Evolutionary conservation across 2,888 invertebrate genomes (phyloP).

Genomic region (Sinopyrophorus schimmeli): DNA sequence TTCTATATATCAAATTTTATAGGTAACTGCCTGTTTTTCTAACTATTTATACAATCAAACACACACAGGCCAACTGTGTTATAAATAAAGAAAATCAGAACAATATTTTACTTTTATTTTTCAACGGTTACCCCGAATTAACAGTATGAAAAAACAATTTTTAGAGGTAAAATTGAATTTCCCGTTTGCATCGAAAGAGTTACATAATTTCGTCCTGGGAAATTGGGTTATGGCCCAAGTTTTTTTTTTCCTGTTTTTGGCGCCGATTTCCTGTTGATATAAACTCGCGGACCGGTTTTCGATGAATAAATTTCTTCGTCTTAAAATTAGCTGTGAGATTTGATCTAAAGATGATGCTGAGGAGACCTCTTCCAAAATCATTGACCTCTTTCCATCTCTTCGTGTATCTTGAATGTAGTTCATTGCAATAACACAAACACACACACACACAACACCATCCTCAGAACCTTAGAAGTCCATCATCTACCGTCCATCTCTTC

Average conservation of each 20-base stretch:
- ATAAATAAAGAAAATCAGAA: no score
- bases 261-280: slow-evolving; percentile 34
- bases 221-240: slow-evolving; percentile 32
- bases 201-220: slow-evolving; percentile 26
- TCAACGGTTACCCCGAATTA: no score
- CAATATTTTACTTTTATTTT: no score
- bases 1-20: slow-evolving; percentile 13
- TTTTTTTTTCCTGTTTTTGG: slow-evolving; percentile 30
- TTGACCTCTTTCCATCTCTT: slow-evolving; percentile 20
- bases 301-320: slow-evolving; percentile 29
- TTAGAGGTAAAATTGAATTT: slow-evolving; percentile 25
- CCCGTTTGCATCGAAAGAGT: slow-evolving; percentile 20
- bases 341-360: no score
- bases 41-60: slow-evolving; percentile 4
- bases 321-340: slow-evolving; percentile 25
- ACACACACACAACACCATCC: no score
- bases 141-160: not conserved
- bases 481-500: no score
- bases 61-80: no score
- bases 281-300: slow-evolving; percentile 31
- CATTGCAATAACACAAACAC: no score
- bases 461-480: no score
- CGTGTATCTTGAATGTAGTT: slow-evolving; percentile 19
- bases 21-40: slow-evolving; percentile 9
- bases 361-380: slow-evolving; percentile 22